A percentile compares a stretch with the other conserved stretches of the same genome.
Evolutionary conservation across 2,113 vertebrate genomes (phyloP).

Genomic region (Toxotes chatareus): DNA sequence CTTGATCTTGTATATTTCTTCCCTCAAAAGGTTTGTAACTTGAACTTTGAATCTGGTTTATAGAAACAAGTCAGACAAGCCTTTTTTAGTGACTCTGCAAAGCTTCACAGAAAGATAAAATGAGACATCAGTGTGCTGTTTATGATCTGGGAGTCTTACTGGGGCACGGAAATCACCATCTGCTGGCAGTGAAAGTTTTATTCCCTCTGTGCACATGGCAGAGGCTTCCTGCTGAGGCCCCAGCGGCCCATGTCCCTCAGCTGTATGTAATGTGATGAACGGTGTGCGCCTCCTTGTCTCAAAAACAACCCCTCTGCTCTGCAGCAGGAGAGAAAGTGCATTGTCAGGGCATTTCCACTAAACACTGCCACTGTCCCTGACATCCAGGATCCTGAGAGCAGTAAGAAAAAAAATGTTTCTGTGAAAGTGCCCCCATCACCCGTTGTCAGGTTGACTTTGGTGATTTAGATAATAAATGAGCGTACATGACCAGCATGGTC

Average conservation of each 20-base stretch:
- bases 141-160: constrained; percentile 55
- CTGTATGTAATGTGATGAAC: constrained; percentile 63
- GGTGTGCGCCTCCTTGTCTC: constrained; percentile 38
- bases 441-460: neutral
- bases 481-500: too few species aligned
- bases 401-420: neutral
- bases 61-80: neutral
- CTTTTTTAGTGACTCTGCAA: neutral
- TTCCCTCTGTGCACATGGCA: constrained; percentile 44
- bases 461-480: neutral
- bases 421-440: neutral
- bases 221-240: constrained; percentile 25
- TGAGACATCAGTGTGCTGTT: constrained; percentile 56
- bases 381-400: constrained; percentile 48
- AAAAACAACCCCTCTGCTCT: constrained; percentile 46
- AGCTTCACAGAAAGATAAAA: constrained; percentile 48
- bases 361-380: constrained; percentile 56
- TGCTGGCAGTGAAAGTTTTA: constrained; percentile 69
- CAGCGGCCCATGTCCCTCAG: constrained; percentile 26
- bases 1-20: neutral
- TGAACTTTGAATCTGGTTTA: neutral
- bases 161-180: constrained; percentile 69
- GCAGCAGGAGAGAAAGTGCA: constrained; percentile 62
- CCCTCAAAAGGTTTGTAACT: too few species aligned
- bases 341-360: constrained; percentile 66